Evolutionary conservation across 2,113 vertebrate species (phyloP).

Genomic region (Orthonyx spaldingii): DNA sequence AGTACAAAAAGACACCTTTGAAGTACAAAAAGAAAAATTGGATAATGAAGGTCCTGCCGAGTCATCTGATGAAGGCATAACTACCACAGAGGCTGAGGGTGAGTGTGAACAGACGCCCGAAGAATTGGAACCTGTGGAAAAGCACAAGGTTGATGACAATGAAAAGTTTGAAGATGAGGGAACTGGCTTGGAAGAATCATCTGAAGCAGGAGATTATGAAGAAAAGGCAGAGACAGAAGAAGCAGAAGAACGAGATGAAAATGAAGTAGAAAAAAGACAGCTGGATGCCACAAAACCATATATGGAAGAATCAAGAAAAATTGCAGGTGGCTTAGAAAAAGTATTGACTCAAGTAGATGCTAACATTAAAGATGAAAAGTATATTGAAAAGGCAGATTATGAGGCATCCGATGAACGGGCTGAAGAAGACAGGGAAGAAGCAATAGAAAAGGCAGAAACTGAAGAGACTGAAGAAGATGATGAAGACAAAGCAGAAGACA

Average conservation of each 20-base stretch:
- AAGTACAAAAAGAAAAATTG: conserved; percentile 80
- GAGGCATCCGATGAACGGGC: conserved; percentile 66
- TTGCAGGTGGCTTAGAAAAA: conserved; percentile 37
- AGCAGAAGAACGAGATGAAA: conserved; percentile 80
- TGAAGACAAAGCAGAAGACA: conserved; percentile 70
- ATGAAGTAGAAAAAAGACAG: conserved; percentile 44
- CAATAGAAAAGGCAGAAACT: conserved; percentile 71
- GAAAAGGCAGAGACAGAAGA: conserved; percentile 91
- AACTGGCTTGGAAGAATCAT: conserved; percentile 87
- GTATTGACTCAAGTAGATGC: conserved; percentile 28
- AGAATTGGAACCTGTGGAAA: conserved; percentile 78
- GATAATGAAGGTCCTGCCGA: conserved; percentile 77
- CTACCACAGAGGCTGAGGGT: conserved; percentile 89
- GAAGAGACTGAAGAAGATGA: conserved; percentile 71
- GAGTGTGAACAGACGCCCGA: conserved; percentile 87
- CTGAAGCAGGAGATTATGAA: conserved; percentile 86
- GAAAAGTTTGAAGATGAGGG: conserved; percentile 95
- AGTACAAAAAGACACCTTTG: conserved; percentile 71
- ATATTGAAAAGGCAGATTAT: conserved; percentile 66
- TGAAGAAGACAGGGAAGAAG: conserved; percentile 75
- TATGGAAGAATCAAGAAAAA: background rate
- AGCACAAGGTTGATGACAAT: conserved; percentile 75
- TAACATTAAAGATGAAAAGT: conserved; percentile 27
- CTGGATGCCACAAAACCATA: conserved; percentile 43
- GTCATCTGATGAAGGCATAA: conserved; percentile 92